These are phyloP conservation scores for Pseudoatta argentina DNA, from an alignment of 1,140 invertebrate species.

Conservation along the genomic window DNA sequence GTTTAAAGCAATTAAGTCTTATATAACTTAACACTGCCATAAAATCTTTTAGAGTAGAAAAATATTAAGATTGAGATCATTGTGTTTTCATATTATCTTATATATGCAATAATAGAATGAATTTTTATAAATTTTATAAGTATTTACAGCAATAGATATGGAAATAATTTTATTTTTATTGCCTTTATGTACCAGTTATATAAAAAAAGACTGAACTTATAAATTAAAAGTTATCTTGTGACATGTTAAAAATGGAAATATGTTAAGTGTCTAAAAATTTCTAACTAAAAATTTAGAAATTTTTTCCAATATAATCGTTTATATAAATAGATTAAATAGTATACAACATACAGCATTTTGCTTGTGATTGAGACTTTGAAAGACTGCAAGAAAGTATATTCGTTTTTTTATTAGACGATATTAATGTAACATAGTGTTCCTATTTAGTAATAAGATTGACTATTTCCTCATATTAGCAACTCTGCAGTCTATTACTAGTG, in stretches of 20 bases:
- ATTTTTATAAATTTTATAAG: conserved; percentile 33
- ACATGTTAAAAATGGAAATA: conserved; percentile 38
- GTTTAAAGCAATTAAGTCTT: conserved; percentile 27
- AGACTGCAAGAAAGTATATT: conserved; percentile 26
- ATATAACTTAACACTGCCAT: conserved; percentile 4
- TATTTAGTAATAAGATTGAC: no score
- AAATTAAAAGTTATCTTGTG: conserved; percentile 3
- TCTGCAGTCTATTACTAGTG: no score
- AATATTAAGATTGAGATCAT: conserved; percentile 28
- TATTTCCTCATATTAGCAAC: no score
- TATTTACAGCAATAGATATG: conserved; percentile 13
- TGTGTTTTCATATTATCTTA: conserved; percentile 3
- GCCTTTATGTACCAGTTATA: background rate
- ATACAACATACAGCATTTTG: conserved; percentile 14
- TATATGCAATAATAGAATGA: background rate
- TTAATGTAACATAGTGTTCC: background rate
- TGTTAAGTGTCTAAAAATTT: conserved; percentile 4
- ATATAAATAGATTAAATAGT: conserved; percentile 22
- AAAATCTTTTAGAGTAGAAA: conserved; percentile 15
- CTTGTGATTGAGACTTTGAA: conserved; percentile 60
- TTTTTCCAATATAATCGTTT: conserved; percentile 26
- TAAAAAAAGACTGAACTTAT: conserved; percentile 1
- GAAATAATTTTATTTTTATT: conserved; percentile 29
- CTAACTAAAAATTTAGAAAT: background rate
- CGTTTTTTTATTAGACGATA: conserved; percentile 37